phyloP scores from a whole-genome alignment of 2,888 invertebrate species.

The Ommatoiulus sabulosus region DNA sequence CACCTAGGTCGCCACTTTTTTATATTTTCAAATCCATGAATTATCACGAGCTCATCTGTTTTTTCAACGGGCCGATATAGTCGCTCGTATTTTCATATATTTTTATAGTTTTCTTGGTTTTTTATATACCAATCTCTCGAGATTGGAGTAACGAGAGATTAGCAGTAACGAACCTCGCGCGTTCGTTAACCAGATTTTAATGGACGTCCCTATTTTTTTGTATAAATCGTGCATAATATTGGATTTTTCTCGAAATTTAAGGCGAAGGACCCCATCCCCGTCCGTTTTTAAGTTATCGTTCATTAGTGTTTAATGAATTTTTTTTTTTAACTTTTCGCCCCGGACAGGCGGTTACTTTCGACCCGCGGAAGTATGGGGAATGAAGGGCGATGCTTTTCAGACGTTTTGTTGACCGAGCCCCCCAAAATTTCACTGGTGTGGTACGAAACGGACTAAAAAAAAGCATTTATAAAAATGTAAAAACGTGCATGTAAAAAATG shows the following conservation, averaged over 20 bases:
- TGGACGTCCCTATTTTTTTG: not conserved
- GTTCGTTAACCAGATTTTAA: not conserved
- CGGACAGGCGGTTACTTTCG: too few relatives aligned
- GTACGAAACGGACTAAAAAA: constrained; percentile 14
- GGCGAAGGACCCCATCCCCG: not conserved
- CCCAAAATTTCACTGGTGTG: constrained; percentile 47
- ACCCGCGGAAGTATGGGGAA: too few relatives aligned
- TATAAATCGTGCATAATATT: not conserved
- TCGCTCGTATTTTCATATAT: not conserved
- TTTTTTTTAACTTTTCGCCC: not conserved
- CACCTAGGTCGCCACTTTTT: not conserved
- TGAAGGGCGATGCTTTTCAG: too few relatives aligned
- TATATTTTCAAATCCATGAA: constrained; percentile 11
- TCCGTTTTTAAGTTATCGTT: too few relatives aligned
- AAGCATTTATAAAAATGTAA: constrained; percentile 47
- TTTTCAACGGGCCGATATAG: not conserved
- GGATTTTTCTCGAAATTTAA: not conserved
- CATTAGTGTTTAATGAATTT: constrained; percentile 5
- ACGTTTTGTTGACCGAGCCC: too few relatives aligned
- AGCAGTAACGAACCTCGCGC: not conserved
- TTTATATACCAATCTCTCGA: not conserved
- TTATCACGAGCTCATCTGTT: constrained; percentile 20
- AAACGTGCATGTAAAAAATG: constrained; percentile 51
- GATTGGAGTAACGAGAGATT: not conserved
- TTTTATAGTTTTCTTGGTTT: not conserved